Evolutionary conservation across 2,797 vertebrate genomes (phyloP).

Genomic region (Spinibarbus caldwelli): DNA sequence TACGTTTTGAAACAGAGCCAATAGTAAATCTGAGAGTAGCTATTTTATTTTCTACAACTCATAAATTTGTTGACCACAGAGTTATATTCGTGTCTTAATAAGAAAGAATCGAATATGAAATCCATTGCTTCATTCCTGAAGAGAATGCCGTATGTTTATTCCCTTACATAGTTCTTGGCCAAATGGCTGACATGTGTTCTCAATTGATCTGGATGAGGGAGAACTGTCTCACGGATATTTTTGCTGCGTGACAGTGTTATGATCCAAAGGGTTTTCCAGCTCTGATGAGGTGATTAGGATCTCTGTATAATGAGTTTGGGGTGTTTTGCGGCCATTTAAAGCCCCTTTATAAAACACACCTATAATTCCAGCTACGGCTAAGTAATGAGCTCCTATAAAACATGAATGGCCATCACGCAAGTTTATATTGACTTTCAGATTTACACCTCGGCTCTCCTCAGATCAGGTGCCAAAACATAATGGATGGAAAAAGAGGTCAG

Average conservation of each 20-base stretch:
- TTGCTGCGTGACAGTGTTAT: conserved; percentile 61
- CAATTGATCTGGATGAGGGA: conserved; percentile 68
- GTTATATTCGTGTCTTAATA: neutral
- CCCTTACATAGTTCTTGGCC: conserved; percentile 50
- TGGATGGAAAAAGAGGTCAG: conserved; percentile 43
- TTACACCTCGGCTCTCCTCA: conserved; percentile 51
- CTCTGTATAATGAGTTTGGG: conserved; percentile 62
- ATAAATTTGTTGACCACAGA: conserved; percentile 1
- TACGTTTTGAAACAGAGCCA: neutral
- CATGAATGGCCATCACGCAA: conserved; percentile 49
- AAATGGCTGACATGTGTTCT: conserved; percentile 68
- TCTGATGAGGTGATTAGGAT: conserved; percentile 72
- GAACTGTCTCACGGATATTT: conserved; percentile 66
- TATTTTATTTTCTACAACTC: conserved; percentile 14
- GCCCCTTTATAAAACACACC: conserved; percentile 59
- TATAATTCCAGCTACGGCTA: conserved; percentile 58
- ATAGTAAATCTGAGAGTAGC: neutral
- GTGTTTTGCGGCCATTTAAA: conserved; percentile 59
- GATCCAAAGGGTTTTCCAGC: conserved; percentile 64
- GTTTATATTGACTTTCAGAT: conserved; percentile 57
- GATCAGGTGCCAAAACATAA: conserved; percentile 52
- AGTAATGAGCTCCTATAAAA: conserved; percentile 65
- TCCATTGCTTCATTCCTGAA: conserved; percentile 8
- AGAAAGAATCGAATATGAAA: neutral
- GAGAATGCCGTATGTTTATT: conserved; percentile 30